Evolutionary conservation across 1,140 invertebrate species (phyloP).

Genomic region (Drosophila sturtevanti): DNA sequence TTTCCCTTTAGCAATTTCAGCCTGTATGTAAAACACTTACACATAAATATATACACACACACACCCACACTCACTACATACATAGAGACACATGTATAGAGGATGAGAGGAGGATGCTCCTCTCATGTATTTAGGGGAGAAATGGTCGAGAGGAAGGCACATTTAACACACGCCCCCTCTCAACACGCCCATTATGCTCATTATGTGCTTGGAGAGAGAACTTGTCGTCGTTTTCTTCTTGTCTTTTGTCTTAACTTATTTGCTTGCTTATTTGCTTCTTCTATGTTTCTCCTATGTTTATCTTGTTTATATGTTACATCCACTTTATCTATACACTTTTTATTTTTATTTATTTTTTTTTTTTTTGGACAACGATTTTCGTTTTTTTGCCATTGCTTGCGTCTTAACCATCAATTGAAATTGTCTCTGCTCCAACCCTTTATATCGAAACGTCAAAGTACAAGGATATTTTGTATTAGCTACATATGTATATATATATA

Average conservation of each 20-base stretch:
- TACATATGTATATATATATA: not conserved
- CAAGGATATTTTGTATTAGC: no score
- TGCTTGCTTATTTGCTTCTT: not conserved
- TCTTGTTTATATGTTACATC: slow-evolving; percentile 20
- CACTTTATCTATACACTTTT: not conserved
- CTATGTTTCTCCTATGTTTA: slow-evolving; percentile 8
- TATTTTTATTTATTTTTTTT: slow-evolving; percentile 15
- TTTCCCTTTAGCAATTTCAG: slow-evolving; percentile 10
- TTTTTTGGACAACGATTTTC: slow-evolving; percentile 6
- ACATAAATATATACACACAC: not conserved
- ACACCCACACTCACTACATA: not conserved
- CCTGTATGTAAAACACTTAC: slow-evolving; percentile 15
- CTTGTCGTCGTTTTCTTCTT: slow-evolving; percentile 17
- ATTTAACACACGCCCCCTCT: not conserved
- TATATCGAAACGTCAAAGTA: not conserved
- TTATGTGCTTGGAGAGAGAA: slow-evolving; percentile 16
- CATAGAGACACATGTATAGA: not conserved
- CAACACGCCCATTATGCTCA: slow-evolving; percentile 24
- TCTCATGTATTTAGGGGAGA: not conserved
- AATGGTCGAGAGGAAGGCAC: not conserved
- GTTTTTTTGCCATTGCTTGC: not conserved
- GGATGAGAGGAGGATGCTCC: not conserved
- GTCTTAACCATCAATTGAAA: not conserved
- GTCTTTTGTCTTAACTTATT: slow-evolving; percentile 13
- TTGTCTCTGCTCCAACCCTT: not conserved